Percentiles rank a stretch among this genome's conserved stretches.
Conservation (phyloP, 2,113 vertebrate genomes). For the Alligator sinensis region DNA sequence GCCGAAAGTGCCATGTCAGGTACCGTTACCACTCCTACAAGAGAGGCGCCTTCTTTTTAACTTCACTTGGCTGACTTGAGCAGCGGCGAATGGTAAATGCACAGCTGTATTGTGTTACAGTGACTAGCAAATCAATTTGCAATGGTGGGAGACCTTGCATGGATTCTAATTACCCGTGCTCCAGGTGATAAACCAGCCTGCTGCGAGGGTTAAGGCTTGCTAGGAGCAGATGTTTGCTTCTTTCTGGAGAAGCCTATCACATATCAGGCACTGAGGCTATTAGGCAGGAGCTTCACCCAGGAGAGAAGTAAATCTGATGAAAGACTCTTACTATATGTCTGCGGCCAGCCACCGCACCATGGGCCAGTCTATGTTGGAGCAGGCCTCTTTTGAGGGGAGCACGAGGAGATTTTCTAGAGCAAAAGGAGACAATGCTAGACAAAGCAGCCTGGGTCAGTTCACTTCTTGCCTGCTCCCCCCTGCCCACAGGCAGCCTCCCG, state of each 20-base stretch:
- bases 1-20: not conserved
- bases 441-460: not conserved
- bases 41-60: not conserved
- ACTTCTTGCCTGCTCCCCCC: not conserved
- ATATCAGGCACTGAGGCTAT: not conserved
- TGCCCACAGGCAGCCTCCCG: not conserved
- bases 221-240: not conserved
- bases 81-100: not conserved
- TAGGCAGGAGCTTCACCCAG: not conserved
- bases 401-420: too few species aligned
- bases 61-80: not conserved
- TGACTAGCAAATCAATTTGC: not conserved
- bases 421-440: too few species aligned
- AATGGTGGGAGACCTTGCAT: accelerated
- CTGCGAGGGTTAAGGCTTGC: not conserved
- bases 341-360: not conserved
- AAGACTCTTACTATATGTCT: not conserved
- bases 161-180: accelerated
- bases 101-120: not conserved
- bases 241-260: not conserved
- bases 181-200: not conserved
- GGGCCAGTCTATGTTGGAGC: not conserved
- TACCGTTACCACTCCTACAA: not conserved
- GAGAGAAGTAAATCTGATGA: not conserved
- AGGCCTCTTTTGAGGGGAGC: not conserved